phyloP scores from a whole-genome alignment of 2,797 vertebrate species.

The Bradypodion pumilum region DNA sequence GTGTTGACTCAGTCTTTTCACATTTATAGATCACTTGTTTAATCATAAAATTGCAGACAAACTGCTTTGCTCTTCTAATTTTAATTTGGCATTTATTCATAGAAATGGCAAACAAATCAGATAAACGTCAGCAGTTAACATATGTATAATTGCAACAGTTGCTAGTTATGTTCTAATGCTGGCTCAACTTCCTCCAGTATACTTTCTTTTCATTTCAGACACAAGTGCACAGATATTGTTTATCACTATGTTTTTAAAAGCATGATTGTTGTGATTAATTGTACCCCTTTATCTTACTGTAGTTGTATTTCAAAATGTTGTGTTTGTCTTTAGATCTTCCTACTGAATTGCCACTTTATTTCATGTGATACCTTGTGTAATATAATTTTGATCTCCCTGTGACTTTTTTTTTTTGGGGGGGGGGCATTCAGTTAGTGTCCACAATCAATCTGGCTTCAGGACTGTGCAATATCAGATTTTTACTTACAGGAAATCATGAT shows the following conservation, averaged over 20 bases:
- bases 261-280: not conserved
- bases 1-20: not conserved
- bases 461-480: not conserved
- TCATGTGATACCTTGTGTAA: not conserved
- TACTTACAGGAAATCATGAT: not conserved
- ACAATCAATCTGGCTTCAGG: not conserved
- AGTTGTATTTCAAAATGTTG: not conserved
- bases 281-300: not conserved
- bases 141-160: not conserved
- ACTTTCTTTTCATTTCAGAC: not conserved
- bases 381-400: not conserved
- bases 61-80: not conserved
- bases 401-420: not conserved
- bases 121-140: not conserved
- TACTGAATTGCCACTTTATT: not conserved
- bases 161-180: not conserved
- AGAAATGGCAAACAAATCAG: not conserved
- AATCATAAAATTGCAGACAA: not conserved
- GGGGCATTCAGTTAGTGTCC: too few species aligned
- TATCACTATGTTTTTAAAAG: not conserved
- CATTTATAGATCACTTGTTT: not conserved
- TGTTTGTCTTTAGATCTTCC: not conserved
- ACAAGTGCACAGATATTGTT: not conserved
- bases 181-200: not conserved
- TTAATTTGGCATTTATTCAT: not conserved